Evolutionary conservation across 2,888 invertebrate species (phyloP), one percentile per base, ranked within the genome.

Genomic region (Platycnemis pennipes): DNA sequence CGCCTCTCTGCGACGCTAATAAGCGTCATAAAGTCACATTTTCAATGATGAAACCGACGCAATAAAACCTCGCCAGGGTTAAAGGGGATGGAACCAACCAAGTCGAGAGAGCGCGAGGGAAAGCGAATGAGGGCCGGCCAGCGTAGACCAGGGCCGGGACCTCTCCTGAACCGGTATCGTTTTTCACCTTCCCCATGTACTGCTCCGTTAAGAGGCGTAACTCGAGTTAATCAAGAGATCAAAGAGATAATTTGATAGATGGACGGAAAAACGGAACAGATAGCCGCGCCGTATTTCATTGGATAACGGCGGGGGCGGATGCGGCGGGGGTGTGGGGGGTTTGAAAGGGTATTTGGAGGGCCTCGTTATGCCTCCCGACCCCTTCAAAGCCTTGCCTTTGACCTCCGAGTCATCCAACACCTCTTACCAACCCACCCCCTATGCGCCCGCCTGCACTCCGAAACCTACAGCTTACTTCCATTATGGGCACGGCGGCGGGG

Each of bases 221-320:
- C 31, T 37, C 37, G 77, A 77, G 77, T 77, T 77, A 77, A 77
- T 77, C 77, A 77, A 77, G 77, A 77, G 77, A 77, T 77, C 77
- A 77, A 77, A 77, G 77, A 77, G 77, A 77, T 77, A 77, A 77
- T 77, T 77, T 77, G 77, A 77, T 77, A 37, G 77, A 77, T 77
- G 77, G 77, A 77, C 37, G 37, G 77, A 77, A 77, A 77, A 77
- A 37, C 77, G 31, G 77, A 77, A 77, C 37, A n/a, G 77, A 77
- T 77, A 37, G 13, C 77, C 77, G 31, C 37, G 37, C 77, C 77
- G 77, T 77, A 77, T 77, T 77, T 37, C 77, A 77, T 16, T n/a
- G 77, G 77, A 37, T 77, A 77, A 37, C 77, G 26, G 31, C 31
- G 37, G 49, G 63, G 26, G 22, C 19, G 26, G 63, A 26, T 63